These are phyloP conservation scores for Lapara coniferarum DNA, from an alignment of 2,888 invertebrate species.

Conservation along the genomic window DNA sequence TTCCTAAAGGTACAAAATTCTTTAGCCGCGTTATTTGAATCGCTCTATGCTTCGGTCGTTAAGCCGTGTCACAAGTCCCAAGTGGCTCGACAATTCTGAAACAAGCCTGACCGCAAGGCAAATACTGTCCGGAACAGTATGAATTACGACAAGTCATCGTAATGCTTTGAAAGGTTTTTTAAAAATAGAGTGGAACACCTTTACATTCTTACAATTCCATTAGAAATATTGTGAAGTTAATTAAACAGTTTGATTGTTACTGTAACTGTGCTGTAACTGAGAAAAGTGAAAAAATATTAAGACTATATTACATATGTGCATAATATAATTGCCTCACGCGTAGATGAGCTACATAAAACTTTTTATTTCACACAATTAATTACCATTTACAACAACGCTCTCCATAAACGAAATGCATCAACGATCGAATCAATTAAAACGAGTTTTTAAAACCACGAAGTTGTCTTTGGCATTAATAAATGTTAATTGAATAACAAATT, in stretches of 20 bases:
- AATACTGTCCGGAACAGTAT: background rate
- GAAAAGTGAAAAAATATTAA: no score
- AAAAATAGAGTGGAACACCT: background rate
- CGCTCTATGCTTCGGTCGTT: background rate
- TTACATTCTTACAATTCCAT: background rate
- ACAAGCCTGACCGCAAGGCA: background rate
- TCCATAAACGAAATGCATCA: background rate
- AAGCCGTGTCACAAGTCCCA: background rate
- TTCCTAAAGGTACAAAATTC: background rate
- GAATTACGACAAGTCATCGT: background rate
- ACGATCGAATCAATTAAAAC: background rate
- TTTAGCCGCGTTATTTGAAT: background rate
- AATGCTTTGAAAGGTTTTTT: background rate
- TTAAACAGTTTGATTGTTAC: no score
- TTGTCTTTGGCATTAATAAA: constrained; percentile 24
- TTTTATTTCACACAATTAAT: no score
- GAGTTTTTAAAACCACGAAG: constrained; percentile 14
- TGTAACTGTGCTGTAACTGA: no score
- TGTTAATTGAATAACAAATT: constrained; percentile 34
- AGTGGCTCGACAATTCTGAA: background rate
- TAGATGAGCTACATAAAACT: no score
- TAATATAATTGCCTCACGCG: no score
- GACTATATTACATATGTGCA: no score
- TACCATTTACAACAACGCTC: background rate
- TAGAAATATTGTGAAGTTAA: background rate